Base-by-base conservation (phyloP, 2,113 vertebrate species). In the Macrotus californicus region DNA sequence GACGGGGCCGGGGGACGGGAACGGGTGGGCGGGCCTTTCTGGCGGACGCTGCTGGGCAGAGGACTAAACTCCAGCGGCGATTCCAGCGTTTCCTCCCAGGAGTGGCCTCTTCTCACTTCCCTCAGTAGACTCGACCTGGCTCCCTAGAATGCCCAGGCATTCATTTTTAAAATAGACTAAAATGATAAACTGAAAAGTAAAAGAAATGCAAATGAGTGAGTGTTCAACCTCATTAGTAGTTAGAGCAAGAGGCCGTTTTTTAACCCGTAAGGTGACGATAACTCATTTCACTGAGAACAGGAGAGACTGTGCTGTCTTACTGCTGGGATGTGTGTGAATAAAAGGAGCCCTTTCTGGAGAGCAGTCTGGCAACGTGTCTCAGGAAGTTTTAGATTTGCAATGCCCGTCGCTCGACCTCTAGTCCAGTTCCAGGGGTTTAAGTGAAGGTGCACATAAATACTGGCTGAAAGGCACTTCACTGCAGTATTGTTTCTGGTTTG, bases 81-180 rank as follows among this genome's bases (percentile, higher is more conserved):
- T 77, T 97, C 89, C 87, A 93, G 93, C 87, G 87, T 92, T 61
- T 88, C 77, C 70, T 96, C 89, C 87, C 66, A 83, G 59, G 54
- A 85, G 95, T 83, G 84, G 96, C 93, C 95, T 96, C 94, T 85
- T 6, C 83, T 94, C 31, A 76, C 87, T 93, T 80, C 46, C 34
- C 67, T 86, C 70, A 29, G 85, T 61, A 52, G 90, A 69, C 87
- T 94, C 83, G 94, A 95, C 93, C 97, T 95, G 95, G 93, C 12
- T 93, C 88, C 98, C 98, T 97, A 98, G 95, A 98, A 98, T 97
- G 94, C 98, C 22, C 24, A 10, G 24, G 10, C 56, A 15, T 59
- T 59, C 13, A 66, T 31, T 85, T 82, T 93, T 43, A 76, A 93
- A 87, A 54, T 52, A 43, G 24, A 21, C n/a, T 87, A 76, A n/a